Evolutionary conservation across 1,140 invertebrate genomes (phyloP), one percentile per base, ranked within the genome.

Genomic region (Scaptodrosophila lebanonensis): DNA sequence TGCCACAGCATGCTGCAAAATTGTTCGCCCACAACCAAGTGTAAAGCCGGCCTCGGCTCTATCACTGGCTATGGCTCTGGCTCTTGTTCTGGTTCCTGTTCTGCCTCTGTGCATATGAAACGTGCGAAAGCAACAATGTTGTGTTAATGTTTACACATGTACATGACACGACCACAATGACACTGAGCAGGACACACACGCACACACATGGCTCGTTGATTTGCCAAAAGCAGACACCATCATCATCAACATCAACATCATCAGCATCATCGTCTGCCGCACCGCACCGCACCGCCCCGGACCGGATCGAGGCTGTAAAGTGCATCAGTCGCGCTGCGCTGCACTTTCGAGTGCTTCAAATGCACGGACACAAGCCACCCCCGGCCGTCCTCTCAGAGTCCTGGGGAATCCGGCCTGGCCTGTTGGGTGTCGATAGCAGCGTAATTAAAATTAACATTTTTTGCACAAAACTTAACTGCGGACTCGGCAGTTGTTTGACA

Each of bases 371-470:
- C n/a, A n/a, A n/a, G n/a, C 12, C 12, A n/a, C 3, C 12, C 5
- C 5, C 32, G 12, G 3, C 3, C 12, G 17, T 39, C 12, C 3
- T 39, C 3, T 39, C 18, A 9, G 6, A 5, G n/a, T n/a, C n/a
- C n/a, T n/a, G n/a, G n/a, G 15, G 40, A 5, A 17, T 36, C 43
- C 38, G 29, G 66, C 52, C 49, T 65, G 51, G 66, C 57, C 66
- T 65, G 67, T 59, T 30, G 64, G 60, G 73, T 82, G 73, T 77
- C 75, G 79, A 84, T 84, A 84, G 79, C 79, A 73, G 52, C 71
- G 71, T 83, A 83, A 83, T 83, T 83, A 83, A 83, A 83, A 84
- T 84, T 84, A 84, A 84, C 82, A 84, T 84, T 84, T 84, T 83
- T 75, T 79, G 73, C 52, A 66, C 75, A 82, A 82, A 77, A 79